Conservation (phyloP, 1,140 invertebrate genomes). For the Aphaenogaster ashmeadi region DNA sequence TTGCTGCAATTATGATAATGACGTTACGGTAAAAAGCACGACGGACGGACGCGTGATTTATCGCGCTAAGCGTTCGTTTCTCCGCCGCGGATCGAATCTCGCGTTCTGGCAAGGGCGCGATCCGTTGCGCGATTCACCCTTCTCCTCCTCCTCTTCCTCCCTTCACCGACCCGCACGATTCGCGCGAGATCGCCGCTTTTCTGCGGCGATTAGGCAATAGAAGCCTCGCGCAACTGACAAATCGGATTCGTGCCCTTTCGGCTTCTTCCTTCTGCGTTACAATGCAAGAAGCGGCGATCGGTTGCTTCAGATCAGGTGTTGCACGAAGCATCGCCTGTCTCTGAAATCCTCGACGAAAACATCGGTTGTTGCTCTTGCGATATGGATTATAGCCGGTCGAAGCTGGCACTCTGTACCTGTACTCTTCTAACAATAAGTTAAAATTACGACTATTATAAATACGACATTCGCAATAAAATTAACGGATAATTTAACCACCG, state of each 20-base stretch:
- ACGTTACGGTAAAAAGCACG: slow-evolving; percentile 62
- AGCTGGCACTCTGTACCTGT: not conserved
- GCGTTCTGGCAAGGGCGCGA: slow-evolving; percentile 57
- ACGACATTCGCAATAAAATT: not conserved
- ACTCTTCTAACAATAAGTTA: not conserved
- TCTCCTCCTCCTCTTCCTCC: not conserved
- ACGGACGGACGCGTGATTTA: slow-evolving; percentile 68
- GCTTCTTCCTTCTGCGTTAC: slow-evolving; percentile 16
- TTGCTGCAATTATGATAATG: slow-evolving; percentile 76
- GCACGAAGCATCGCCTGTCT: not conserved
- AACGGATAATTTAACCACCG: not conserved
- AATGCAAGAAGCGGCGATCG: slow-evolving; percentile 4
- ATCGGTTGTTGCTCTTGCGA: not conserved
- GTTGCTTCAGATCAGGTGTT: slow-evolving; percentile 19
- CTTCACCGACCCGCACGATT: not conserved
- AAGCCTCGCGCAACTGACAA: slow-evolving; percentile 33
- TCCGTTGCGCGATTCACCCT: slow-evolving; percentile 50
- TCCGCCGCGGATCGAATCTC: slow-evolving; percentile 53
- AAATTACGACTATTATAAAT: not conserved
- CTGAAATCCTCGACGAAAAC: slow-evolving; percentile 8
- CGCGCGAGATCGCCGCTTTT: slow-evolving; percentile 32
- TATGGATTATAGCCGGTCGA: not conserved
- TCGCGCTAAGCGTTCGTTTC: slow-evolving; percentile 53
- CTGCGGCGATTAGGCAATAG: slow-evolving; percentile 36
- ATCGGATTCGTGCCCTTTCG: slow-evolving; percentile 31